These are phyloP conservation scores for Nephrotoma flavescens DNA, from an alignment of 2,888 invertebrate genomes.

Conservation along the genomic window DNA sequence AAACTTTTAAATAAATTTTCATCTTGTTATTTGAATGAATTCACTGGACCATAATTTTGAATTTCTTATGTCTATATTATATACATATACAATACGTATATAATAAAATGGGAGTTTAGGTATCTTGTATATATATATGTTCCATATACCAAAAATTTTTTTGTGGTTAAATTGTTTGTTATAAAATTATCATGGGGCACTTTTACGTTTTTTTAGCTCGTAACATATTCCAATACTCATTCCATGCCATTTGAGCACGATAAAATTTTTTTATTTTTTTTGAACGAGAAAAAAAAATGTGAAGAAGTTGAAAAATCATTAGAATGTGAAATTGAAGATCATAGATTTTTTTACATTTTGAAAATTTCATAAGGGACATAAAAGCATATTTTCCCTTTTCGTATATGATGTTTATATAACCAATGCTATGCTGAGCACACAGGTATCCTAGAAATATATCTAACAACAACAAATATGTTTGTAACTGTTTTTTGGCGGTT, in stretches of 20 bases:
- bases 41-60: not conserved
- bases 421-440: not conserved
- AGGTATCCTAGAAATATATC: not conserved
- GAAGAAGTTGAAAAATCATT: not conserved
- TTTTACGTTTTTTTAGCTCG: not conserved
- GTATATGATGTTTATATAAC: not conserved
- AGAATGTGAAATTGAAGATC: not conserved
- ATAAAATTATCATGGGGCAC: not conserved
- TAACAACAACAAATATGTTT: not conserved
- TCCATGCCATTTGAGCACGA: not conserved
- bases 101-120: not conserved
- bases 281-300: not conserved
- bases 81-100: not conserved
- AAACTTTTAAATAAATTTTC: not conserved
- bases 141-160: not conserved
- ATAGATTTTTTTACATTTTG: not conserved
- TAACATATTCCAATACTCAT: not conserved
- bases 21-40: not conserved
- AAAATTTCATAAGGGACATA: not conserved
- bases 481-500: not conserved
- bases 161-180: not conserved
- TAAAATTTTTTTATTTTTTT: not conserved
- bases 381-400: not conserved
- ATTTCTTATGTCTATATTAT: not conserved
- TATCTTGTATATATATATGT: not conserved